A percentile compares a stretch with the other conserved stretches of the same genome.
Evolutionary conservation across 1,140 invertebrate genomes (phyloP).

Genomic region (Thalassaphorura encarpata): DNA sequence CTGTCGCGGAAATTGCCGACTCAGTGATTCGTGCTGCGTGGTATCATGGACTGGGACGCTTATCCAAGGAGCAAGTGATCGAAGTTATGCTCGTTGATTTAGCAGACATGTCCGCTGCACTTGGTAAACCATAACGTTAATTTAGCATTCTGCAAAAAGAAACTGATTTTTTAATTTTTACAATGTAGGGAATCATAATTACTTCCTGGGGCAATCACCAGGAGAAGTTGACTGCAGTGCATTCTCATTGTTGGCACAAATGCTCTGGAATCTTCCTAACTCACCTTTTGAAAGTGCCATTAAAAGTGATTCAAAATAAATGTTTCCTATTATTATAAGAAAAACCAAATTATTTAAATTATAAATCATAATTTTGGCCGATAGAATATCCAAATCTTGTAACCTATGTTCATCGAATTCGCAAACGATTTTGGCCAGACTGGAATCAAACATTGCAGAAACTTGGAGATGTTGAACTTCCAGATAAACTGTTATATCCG

Average conservation of each 20-base stretch:
- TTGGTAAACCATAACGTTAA: conserved; percentile 11
- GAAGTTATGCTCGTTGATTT: conserved; percentile 18
- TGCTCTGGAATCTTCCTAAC: conserved; percentile 38
- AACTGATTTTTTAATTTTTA: neutral
- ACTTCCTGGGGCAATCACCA: conserved; percentile 38
- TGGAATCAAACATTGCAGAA: neutral
- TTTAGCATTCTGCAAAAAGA: neutral
- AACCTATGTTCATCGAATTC: neutral
- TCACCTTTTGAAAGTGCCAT: conserved; percentile 33
- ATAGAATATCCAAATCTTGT: neutral
- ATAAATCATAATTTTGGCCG: neutral
- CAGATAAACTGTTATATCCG: neutral
- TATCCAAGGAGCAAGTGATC: neutral
- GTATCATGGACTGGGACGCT: conserved; percentile 20
- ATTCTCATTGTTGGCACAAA: conserved; percentile 39
- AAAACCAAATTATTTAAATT: neutral
- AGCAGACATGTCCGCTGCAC: conserved; percentile 12
- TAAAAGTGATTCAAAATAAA: conserved; percentile 27
- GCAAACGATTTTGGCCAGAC: neutral
- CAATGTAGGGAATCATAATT: conserved; percentile 37
- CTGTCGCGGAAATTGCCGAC: neutral
- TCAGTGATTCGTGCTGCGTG: conserved; percentile 8
- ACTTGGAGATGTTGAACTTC: neutral
- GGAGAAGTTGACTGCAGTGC: conserved; percentile 40
- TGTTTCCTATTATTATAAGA: neutral